These are phyloP conservation scores for Microplitis manilae DNA, from an alignment of 2,888 invertebrate genomes.

Conservation along the genomic window DNA sequence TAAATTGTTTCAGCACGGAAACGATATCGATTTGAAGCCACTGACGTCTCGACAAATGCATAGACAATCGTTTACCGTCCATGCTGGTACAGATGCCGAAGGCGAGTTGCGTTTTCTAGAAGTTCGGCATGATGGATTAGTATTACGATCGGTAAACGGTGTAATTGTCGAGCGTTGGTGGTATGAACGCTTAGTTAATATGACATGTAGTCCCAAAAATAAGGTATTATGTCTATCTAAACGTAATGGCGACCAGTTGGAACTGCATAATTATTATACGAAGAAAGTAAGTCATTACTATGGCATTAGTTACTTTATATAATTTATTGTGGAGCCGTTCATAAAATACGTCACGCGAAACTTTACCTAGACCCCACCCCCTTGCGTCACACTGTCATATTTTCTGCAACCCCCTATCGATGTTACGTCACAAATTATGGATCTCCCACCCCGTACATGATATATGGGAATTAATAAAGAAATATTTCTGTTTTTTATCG, in stretches of 20 bases:
- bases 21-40: slow-evolving; percentile 97
- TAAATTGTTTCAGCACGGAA: slow-evolving; percentile 85
- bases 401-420: too few species aligned
- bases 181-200: slow-evolving; percentile 98
- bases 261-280: slow-evolving; percentile 98
- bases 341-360: too few species aligned
- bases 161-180: slow-evolving; percentile 97
- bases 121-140: slow-evolving; percentile 96
- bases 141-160: slow-evolving; percentile 86
- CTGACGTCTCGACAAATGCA: slow-evolving; percentile 95
- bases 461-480: too few species aligned
- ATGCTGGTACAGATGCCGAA: slow-evolving; percentile 93
- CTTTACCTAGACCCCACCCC: too few species aligned
- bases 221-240: slow-evolving; percentile 98
- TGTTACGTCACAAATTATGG: too few species aligned
- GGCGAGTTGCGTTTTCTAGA: slow-evolving; percentile 92
- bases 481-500: too few species aligned
- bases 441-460: too few species aligned
- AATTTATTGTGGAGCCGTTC: too few species aligned
- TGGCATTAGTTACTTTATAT: not conserved
- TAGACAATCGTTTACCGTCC: slow-evolving; percentile 98
- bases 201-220: slow-evolving; percentile 99
- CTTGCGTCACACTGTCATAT: too few species aligned
- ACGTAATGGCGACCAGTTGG: slow-evolving; percentile 93
- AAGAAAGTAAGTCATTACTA: slow-evolving; percentile 83